Conservation (phyloP, 1,140 invertebrate genomes). For the Melitaea cinxia region DNA sequence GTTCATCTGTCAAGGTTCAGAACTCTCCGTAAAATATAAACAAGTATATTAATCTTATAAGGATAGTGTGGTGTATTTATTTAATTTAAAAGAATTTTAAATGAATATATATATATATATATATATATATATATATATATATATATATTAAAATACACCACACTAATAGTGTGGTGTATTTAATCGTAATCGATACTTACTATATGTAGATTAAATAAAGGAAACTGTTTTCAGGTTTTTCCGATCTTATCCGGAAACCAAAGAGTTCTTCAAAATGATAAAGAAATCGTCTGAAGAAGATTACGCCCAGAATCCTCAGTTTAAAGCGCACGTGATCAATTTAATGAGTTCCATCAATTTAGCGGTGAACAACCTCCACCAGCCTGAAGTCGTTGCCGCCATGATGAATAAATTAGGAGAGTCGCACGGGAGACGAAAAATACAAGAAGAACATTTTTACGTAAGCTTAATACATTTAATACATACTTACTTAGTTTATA, state of each 20-base stretch:
- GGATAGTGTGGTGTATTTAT: too few relatives aligned
- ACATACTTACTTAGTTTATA: too few relatives aligned
- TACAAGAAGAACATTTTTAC: constrained; percentile 75
- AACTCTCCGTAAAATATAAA: too few relatives aligned
- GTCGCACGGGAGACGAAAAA: constrained; percentile 81
- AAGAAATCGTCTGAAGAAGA: constrained; percentile 81
- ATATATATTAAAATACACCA: too few relatives aligned
- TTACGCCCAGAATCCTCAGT: constrained; percentile 81
- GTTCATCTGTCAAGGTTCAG: too few relatives aligned
- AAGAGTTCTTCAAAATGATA: constrained; percentile 83
- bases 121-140: too few relatives aligned
- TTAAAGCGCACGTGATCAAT: constrained; percentile 85
- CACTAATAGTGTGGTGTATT: too few relatives aligned
- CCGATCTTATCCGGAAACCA: constrained; percentile 83
- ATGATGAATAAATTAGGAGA: constrained; percentile 83
- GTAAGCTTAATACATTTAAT: constrained; percentile 57
- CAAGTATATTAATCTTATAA: too few relatives aligned
- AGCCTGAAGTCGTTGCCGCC: constrained; percentile 83
- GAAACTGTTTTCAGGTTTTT: constrained; percentile 81
- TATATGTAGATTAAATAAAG: too few relatives aligned
- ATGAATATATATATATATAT: too few relatives aligned
- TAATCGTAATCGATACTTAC: too few relatives aligned
- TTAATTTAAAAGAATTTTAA: too few relatives aligned
- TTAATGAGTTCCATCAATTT: constrained; percentile 84
- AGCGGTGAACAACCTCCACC: constrained; percentile 84